Evolutionary conservation across 2,113 vertebrate genomes (phyloP).

Genomic region (Ophthalmolycus amberensis): DNA sequence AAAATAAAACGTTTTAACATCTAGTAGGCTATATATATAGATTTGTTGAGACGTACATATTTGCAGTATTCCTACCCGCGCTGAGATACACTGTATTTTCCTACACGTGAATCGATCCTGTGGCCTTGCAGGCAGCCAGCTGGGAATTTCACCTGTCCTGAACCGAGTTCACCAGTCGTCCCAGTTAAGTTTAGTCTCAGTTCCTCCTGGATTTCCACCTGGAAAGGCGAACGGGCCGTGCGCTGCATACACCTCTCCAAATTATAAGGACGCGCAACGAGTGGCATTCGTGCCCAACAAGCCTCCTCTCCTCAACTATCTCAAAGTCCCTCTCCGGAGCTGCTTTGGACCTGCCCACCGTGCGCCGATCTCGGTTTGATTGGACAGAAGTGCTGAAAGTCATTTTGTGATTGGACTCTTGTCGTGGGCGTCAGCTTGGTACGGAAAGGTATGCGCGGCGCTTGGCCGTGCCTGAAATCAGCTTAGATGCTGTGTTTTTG

Average conservation of each 20-base stretch:
- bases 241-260: conserved; percentile 81
- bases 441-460: conserved; percentile 31
- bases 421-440: conserved; percentile 59
- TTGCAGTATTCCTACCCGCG: conserved; percentile 56
- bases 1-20: conserved; percentile 1
- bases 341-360: conserved; percentile 63
- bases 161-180: conserved; percentile 79
- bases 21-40: background rate
- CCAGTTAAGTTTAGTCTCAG: conserved; percentile 74
- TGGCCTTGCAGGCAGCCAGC: conserved; percentile 71
- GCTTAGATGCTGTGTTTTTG: conserved; percentile 69
- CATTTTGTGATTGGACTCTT: conserved; percentile 56
- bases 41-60: background rate
- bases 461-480: conserved; percentile 50
- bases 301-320: conserved; percentile 73
- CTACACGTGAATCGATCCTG: conserved; percentile 68
- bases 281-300: conserved; percentile 80
- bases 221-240: conserved; percentile 78
- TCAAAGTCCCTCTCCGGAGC: conserved; percentile 72
- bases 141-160: conserved; percentile 83
- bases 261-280: conserved; percentile 81
- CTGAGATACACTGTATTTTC: conserved; percentile 34
- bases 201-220: conserved; percentile 80
- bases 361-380: conserved; percentile 32
- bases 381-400: conserved; percentile 42